phyloP scores from a whole-genome alignment of 2,888 invertebrate species.

The Teinopalpus imperialis region DNA sequence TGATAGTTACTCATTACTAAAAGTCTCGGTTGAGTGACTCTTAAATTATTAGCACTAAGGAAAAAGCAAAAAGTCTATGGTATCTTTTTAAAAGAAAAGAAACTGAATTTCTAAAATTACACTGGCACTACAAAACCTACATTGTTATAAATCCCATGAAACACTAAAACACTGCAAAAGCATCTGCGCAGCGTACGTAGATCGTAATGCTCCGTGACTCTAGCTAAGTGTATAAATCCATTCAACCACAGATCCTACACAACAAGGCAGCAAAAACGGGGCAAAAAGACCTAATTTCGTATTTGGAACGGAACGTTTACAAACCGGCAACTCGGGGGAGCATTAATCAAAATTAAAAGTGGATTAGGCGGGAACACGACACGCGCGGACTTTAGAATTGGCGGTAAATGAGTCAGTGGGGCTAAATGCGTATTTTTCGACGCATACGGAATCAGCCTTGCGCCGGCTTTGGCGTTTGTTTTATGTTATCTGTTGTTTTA shows the following conservation, averaged over 20 bases:
- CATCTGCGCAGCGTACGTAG: background rate
- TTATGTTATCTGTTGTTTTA: no score
- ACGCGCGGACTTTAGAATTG: constrained; percentile 33
- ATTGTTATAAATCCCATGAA: no score
- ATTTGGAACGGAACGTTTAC: constrained; percentile 41
- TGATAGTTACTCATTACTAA: no score
- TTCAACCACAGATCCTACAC: constrained; percentile 2
- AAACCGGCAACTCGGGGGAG: constrained; percentile 39
- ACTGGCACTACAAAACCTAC: no score
- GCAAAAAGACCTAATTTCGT: constrained; percentile 44
- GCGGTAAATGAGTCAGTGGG: constrained; percentile 32
- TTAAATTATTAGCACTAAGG: no score
- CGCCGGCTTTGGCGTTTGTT: background rate
- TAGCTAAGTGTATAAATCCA: constrained; percentile 14
- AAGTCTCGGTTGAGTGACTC: no score
- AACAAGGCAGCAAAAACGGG: constrained; percentile 28
- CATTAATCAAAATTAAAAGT: constrained; percentile 80
- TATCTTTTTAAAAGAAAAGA: no score
- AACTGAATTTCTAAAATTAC: no score
- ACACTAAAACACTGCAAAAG: background rate
- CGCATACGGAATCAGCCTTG: constrained; percentile 8
- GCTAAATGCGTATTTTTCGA: constrained; percentile 28
- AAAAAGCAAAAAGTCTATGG: no score
- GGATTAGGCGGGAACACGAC: constrained; percentile 59
- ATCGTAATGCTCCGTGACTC: constrained; percentile 10